Evolutionary conservation across 53 echinoderm and acorn worm species (phyloP).

Genomic region (Echinometra lucunter): DNA sequence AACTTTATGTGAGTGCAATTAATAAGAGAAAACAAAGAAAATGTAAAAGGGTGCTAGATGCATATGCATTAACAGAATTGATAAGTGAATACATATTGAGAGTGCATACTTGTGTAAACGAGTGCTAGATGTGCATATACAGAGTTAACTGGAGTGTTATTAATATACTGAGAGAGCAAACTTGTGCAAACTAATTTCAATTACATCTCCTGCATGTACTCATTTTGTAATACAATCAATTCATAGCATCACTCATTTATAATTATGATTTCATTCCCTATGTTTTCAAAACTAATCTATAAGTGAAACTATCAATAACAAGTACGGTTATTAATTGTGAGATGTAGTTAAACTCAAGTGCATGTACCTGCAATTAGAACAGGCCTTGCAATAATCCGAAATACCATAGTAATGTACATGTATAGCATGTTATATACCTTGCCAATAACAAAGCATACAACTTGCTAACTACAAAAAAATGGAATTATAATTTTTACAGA

Average conservation of each 20-base stretch:
- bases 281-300: not conserved
- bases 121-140: too few relatives aligned
- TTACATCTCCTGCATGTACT: not conserved
- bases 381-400: too few relatives aligned
- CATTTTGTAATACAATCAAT: not conserved
- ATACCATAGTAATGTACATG: too few relatives aligned
- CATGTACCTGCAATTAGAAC: too few relatives aligned
- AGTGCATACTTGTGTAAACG: too few relatives aligned
- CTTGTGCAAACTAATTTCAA: not conserved
- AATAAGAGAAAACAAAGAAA: conserved; percentile 1
- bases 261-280: not conserved
- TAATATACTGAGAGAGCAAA: too few relatives aligned
- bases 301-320: not conserved
- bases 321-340: not conserved
- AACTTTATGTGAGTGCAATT: conserved; percentile 35
- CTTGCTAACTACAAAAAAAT: too few relatives aligned
- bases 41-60: not conserved
- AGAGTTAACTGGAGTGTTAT: too few relatives aligned
- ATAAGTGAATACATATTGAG: not conserved
- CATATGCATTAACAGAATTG: not conserved
- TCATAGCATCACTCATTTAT: not conserved
- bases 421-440: too few relatives aligned
- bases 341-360: not conserved
- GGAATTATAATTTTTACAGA: too few relatives aligned
- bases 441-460: too few relatives aligned